A percentile compares a stretch with the other conserved stretches of the same genome.
These are phyloP conservation scores for Campoletis raptor DNA, from an alignment of 2,888 invertebrate genomes.

Conservation along the genomic window DNA sequence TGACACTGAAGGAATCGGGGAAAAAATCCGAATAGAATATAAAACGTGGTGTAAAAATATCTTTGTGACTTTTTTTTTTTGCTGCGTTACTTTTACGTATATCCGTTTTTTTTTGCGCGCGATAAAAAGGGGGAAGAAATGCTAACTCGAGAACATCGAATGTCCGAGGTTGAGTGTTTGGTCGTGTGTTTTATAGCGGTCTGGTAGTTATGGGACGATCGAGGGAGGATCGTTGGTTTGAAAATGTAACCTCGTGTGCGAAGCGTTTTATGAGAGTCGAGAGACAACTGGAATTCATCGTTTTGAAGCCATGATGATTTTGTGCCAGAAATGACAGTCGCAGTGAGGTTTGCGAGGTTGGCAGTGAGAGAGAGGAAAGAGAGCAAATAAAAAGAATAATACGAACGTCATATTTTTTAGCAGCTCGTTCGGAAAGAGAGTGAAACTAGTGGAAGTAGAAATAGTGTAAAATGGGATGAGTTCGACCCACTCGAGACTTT, in stretches of 20 bases:
- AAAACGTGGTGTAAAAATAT: background rate
- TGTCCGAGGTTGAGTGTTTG: constrained; percentile 10
- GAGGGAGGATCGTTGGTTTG: constrained; percentile 42
- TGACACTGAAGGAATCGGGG: background rate
- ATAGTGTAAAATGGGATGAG: constrained; percentile 20
- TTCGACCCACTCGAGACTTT: constrained; percentile 63
- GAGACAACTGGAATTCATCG: constrained; percentile 50
- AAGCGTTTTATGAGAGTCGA: constrained; percentile 57
- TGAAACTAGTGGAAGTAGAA: constrained; percentile 29
- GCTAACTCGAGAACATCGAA: constrained; percentile 32
- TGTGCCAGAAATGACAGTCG: constrained; percentile 1
- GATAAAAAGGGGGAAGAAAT: constrained; percentile 3
- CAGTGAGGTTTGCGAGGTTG: background rate
- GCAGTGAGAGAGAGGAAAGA: background rate
- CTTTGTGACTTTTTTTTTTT: background rate
- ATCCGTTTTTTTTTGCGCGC: background rate
- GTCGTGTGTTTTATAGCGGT: constrained; percentile 55
- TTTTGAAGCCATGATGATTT: constrained; percentile 45
- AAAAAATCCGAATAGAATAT: background rate
- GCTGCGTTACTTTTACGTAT: background rate
- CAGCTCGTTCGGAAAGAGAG: constrained; percentile 30
- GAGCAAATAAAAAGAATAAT: constrained; percentile 10
- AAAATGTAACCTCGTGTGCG: constrained; percentile 39
- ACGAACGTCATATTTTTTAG: constrained; percentile 55
- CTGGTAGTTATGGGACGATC: constrained; percentile 49